Evolutionary conservation across 2,888 invertebrate species (phyloP), one percentile per base, ranked within the genome.

Genomic region (Diplolepis rosae): DNA sequence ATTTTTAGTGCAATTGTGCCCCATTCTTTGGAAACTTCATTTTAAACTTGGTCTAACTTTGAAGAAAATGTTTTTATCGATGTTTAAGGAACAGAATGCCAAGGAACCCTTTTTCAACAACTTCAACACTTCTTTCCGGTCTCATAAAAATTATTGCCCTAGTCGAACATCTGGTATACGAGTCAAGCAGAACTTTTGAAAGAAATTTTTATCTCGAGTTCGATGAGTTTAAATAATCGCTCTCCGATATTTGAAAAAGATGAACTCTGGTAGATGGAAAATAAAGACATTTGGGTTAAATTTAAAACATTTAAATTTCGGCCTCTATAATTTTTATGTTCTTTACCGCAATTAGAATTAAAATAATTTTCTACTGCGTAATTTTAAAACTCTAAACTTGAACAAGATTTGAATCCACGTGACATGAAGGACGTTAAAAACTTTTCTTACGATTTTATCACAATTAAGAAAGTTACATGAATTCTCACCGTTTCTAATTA

Each of bases 391-490:
- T 45, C 0, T 45, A 7, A n/a, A 7, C 4, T n/a, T 3, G 4
- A 15, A 15, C 22, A 48, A 48, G 48, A 22, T 48, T 18, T 18
- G 1, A 9, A 35, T 22, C 22, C 48, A 22, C 9, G 5, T 48
- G 48, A 22, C 22, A 45, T 15, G 45, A 45, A 45, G 45, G n/a
- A 15, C 45, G 6, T 15, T 18, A 7, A 52, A 52, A 30, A 52
- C n/a, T 54, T 30, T 54, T 18, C 30, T 54, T n/a, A 54, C 18
- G 27, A 54, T 54, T 54, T 54, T 54, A 15, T 54, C 32, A 30
- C 54, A 54, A 54, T 54, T 54, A 54, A 30, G 15, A 54, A 54
- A 54, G 54, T 54, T 15, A 4, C 27, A 5, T 28, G 18, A 48
- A 6, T 48, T 22, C 48, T 28, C 27, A 28, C 28, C 27, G 28